Conservation (phyloP, 1,140 invertebrate genomes). For the Babylonia areolata region DNA sequence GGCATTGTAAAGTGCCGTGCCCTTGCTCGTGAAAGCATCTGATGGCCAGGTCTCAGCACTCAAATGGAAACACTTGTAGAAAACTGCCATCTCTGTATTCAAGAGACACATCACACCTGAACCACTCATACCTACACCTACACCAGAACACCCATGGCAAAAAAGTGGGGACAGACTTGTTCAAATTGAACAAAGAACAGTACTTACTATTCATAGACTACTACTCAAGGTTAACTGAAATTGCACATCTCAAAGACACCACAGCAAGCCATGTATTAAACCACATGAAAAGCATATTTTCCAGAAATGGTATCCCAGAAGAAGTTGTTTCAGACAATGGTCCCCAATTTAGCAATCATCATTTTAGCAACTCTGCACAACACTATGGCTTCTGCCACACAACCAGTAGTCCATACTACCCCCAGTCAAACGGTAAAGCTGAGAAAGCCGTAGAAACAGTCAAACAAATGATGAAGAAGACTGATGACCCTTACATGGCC, state of each 20-base stretch:
- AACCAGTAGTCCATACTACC: background rate
- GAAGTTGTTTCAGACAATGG: slow-evolving; percentile 10
- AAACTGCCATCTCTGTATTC: background rate
- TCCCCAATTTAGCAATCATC: background rate
- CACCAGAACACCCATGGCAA: background rate
- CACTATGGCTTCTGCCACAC: background rate
- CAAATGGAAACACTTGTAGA: background rate
- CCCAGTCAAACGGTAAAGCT: background rate
- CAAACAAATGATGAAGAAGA: background rate
- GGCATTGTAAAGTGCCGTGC: background rate
- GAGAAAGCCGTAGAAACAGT: background rate
- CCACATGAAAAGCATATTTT: background rate
- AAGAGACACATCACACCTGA: background rate
- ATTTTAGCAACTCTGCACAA: too few species aligned
- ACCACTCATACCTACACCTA: background rate
- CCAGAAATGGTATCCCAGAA: slow-evolving; percentile 40
- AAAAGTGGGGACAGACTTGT: background rate
- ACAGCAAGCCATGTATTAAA: background rate
- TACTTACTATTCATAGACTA: background rate
- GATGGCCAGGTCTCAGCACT: background rate
- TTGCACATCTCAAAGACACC: slow-evolving; percentile 37
- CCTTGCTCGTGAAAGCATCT: background rate
- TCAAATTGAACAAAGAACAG: background rate
- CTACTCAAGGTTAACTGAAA: background rate
- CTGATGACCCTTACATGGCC: too few species aligned